Percentiles rank a stretch among this genome's conserved stretches.
Evolutionary conservation across 1,140 invertebrate species (phyloP).

Genomic region (Cydia pomonella): DNA sequence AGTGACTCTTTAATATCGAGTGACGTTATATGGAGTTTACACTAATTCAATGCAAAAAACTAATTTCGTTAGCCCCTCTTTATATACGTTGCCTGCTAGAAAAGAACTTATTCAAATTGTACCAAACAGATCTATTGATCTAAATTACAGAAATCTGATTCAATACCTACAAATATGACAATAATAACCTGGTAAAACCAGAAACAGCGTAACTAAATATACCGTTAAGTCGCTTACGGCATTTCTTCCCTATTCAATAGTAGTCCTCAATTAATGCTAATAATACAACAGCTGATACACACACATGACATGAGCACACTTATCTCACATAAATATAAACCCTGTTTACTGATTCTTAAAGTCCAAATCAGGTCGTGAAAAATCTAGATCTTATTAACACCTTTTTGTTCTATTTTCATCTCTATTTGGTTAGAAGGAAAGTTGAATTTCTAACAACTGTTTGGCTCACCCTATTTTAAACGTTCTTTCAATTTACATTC

Average conservation of each 20-base stretch:
- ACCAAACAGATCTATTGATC: not conserved
- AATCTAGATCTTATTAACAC: not conserved
- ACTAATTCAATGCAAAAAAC: too few species aligned
- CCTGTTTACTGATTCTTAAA: not conserved
- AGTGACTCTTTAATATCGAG: too few species aligned
- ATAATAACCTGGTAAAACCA: not conserved
- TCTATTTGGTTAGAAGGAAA: not conserved
- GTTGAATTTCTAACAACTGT: not conserved
- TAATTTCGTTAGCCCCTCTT: too few species aligned
- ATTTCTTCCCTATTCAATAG: not conserved
- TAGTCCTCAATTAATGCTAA: not conserved
- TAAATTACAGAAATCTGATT: conserved; percentile 3
- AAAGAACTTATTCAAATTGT: not conserved
- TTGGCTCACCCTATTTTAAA: not conserved
- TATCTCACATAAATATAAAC: not conserved
- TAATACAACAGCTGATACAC: not conserved
- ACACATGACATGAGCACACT: not conserved
- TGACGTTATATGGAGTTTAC: too few species aligned
- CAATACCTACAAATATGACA: not conserved
- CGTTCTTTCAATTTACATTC: conserved; percentile 5
- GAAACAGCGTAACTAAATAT: not conserved
- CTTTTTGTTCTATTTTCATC: not conserved
- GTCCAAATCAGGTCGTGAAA: not conserved
- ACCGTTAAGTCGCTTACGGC: not conserved
- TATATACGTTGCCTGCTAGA: too few species aligned